Percentiles rank a stretch among this genome's conserved stretches.
Conservation (phyloP, 2,888 invertebrate genomes). For the Aphrophora alni region DNA sequence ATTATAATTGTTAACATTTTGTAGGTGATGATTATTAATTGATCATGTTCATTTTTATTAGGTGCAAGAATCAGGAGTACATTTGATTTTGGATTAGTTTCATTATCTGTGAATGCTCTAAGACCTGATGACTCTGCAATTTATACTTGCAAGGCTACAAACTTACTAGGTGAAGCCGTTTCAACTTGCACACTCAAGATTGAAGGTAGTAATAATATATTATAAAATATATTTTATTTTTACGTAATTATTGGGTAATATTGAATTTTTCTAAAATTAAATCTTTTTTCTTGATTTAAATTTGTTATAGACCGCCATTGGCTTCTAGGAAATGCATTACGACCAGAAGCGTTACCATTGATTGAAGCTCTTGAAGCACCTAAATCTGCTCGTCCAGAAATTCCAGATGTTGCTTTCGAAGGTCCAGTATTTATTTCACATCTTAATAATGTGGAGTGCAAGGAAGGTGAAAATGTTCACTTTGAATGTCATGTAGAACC, state of each 20-base stretch:
- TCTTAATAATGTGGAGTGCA: constrained; percentile 87
- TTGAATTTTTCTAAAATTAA: background rate
- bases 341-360: constrained; percentile 87
- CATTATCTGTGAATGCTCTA: constrained; percentile 85
- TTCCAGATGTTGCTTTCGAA: constrained; percentile 80
- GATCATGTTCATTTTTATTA: too few species aligned
- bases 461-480: constrained; percentile 86
- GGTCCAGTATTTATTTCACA: constrained; percentile 90
- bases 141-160: constrained; percentile 94
- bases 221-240: background rate
- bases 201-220: constrained; percentile 59
- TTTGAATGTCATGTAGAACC: constrained; percentile 94
- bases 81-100: constrained; percentile 96
- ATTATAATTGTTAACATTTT: too few species aligned
- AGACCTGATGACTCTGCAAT: constrained; percentile 92
- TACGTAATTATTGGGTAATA: background rate
- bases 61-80: constrained; percentile 86
- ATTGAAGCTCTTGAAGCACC: constrained; percentile 87
- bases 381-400: constrained; percentile 68
- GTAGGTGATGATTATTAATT: too few species aligned
- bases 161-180: constrained; percentile 92
- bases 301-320: constrained; percentile 74
- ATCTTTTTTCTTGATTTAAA: background rate
- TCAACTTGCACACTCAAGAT: constrained; percentile 90
- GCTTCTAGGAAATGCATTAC: constrained; percentile 84